phyloP scores from a whole-genome alignment of 2,113 vertebrate genomes.

The Zonotrichia leucophrys region DNA sequence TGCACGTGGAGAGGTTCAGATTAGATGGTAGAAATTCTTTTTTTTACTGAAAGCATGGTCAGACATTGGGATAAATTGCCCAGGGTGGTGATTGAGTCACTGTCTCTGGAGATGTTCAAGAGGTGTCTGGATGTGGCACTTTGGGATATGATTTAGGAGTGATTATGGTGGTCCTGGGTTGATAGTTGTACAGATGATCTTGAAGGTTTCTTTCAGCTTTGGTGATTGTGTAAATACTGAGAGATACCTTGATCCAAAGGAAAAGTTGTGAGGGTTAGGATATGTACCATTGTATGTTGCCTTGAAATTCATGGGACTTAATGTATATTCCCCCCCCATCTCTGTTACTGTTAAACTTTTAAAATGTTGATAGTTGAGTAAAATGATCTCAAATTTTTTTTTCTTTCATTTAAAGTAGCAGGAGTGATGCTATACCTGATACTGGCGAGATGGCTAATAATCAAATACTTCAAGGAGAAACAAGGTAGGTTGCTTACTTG shows the following conservation, averaged over 20 bases:
- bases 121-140: neutral
- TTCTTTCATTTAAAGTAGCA: slow-evolving; percentile 67
- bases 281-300: neutral
- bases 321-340: neutral
- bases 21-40: neutral
- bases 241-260: neutral
- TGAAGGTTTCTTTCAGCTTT: neutral
- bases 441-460: slow-evolving; percentile 65
- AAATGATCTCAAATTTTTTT: neutral
- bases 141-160: neutral
- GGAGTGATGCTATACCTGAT: slow-evolving; percentile 70
- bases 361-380: neutral
- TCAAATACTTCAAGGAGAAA: slow-evolving; percentile 69
- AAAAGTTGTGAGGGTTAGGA: neutral
- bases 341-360: neutral
- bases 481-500: slow-evolving; percentile 67
- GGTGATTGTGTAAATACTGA: neutral
- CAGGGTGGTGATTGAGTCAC: neutral
- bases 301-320: neutral
- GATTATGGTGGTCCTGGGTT: neutral
- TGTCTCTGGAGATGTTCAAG: neutral
- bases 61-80: neutral
- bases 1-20: neutral
- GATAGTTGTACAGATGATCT: neutral
- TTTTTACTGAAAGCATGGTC: neutral